A percentile compares a stretch with the other conserved stretches of the same genome.
Evolutionary conservation across 2,113 vertebrate species (phyloP).

Genomic region (Vulpes ferrilata): DNA sequence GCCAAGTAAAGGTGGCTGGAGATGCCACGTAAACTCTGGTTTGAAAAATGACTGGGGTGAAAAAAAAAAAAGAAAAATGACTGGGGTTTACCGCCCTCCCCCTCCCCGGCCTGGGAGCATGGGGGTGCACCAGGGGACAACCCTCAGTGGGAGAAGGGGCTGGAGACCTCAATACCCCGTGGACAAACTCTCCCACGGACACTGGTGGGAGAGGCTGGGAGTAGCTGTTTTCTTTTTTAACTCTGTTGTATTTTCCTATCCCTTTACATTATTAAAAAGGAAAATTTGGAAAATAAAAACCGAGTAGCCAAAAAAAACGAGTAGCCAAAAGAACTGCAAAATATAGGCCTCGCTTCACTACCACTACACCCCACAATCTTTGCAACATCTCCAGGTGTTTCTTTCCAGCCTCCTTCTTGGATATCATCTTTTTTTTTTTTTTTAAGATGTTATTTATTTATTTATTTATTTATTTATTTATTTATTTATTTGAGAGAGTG

Average conservation of each 20-base stretch:
- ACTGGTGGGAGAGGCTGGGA: neutral
- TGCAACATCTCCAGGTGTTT: neutral
- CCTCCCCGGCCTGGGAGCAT: neutral
- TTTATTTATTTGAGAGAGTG: too few relatives aligned
- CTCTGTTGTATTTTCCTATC: neutral
- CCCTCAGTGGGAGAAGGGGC: accelerated
- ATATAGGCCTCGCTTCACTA: neutral
- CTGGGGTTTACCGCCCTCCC: too few relatives aligned
- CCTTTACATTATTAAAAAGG: neutral
- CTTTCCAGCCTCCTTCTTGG: neutral
- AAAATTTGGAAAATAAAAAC: neutral
- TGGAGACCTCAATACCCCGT: neutral
- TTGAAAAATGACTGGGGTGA: neutral
- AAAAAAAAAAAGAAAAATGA: too few relatives aligned
- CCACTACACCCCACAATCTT: too few relatives aligned
- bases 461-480: too few relatives aligned
- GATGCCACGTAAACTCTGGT: neutral
- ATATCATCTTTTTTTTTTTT: too few relatives aligned
- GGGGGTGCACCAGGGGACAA: neutral
- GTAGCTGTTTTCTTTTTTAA: neutral
- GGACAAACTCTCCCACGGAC: neutral
- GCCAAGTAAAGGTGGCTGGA: neutral
- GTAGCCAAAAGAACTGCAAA: neutral
- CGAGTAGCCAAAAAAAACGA: neutral
- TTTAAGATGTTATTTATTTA: too few relatives aligned